Evolutionary conservation across 2,113 vertebrate species (phyloP).

Genomic region (Clarias macrocephalus): DNA sequence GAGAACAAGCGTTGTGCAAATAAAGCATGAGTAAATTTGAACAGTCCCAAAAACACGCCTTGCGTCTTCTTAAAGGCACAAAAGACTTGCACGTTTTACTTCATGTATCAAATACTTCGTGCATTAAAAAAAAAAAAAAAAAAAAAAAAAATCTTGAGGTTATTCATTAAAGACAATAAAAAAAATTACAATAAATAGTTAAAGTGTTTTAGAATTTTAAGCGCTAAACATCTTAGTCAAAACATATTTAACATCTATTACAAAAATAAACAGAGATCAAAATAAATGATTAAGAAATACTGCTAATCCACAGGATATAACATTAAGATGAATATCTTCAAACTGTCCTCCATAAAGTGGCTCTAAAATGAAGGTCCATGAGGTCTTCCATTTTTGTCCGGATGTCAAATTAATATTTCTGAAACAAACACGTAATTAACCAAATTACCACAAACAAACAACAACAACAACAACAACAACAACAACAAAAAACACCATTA

Average conservation of each 20-base stretch:
- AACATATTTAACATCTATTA: background rate
- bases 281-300: background rate
- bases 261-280: background rate
- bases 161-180: background rate
- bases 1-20: background rate
- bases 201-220: background rate
- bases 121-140: background rate
- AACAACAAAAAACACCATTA: no score
- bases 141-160: background rate
- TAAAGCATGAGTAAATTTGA: background rate
- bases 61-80: background rate
- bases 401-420: slow-evolving; percentile 39
- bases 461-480: no score
- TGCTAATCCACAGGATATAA: background rate
- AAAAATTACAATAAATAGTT: slow-evolving; percentile 45
- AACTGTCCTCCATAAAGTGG: background rate
- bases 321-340: background rate
- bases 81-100: background rate
- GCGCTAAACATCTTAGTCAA: background rate
- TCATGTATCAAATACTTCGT: background rate
- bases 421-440: slow-evolving; percentile 2
- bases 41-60: background rate
- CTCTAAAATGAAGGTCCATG: background rate
- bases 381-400: background rate
- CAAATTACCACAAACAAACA: background rate